phyloP scores from a whole-genome alignment of 2,797 vertebrate genomes.

The Mallotus villosus region DNA sequence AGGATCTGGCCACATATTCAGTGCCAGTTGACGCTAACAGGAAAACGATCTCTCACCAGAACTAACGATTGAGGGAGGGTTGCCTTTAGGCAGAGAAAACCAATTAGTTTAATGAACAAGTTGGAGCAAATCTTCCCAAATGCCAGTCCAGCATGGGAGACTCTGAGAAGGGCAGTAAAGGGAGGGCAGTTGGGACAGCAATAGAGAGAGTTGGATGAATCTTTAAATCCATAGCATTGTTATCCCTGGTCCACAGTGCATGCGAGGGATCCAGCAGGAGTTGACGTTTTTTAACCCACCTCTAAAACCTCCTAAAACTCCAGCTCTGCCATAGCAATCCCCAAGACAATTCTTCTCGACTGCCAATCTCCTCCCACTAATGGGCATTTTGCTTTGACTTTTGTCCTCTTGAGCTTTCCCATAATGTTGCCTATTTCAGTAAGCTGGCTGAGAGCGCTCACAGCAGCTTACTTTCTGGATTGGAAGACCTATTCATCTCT shows the following conservation, averaged over 20 bases:
- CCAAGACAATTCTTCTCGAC: slow-evolving; percentile 44
- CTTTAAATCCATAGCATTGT: slow-evolving; percentile 50
- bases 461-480: slow-evolving; percentile 8
- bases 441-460: slow-evolving; percentile 30
- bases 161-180: slow-evolving; percentile 13
- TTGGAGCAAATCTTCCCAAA: slow-evolving; percentile 60
- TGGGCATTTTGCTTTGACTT: slow-evolving; percentile 27
- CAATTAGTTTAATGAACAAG: slow-evolving; percentile 71
- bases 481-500: neutral
- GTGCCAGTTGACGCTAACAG: slow-evolving; percentile 29
- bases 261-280: slow-evolving; percentile 23
- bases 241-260: slow-evolving; percentile 17
- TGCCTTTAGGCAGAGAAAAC: slow-evolving; percentile 42
- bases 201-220: slow-evolving; percentile 31
- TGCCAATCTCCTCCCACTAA: slow-evolving; percentile 37
- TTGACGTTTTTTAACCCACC: slow-evolving; percentile 44
- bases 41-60: slow-evolving; percentile 45
- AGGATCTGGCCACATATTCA: slow-evolving; percentile 32
- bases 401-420: slow-evolving; percentile 22
- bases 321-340: slow-evolving; percentile 39
- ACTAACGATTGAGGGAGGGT: slow-evolving; percentile 30
- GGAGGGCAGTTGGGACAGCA: slow-evolving; percentile 11
- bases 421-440: slow-evolving; percentile 19
- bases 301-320: slow-evolving; percentile 55
- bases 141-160: slow-evolving; percentile 33